Conservation (phyloP, 2,888 invertebrate genomes). For the Gerris lacustris region DNA sequence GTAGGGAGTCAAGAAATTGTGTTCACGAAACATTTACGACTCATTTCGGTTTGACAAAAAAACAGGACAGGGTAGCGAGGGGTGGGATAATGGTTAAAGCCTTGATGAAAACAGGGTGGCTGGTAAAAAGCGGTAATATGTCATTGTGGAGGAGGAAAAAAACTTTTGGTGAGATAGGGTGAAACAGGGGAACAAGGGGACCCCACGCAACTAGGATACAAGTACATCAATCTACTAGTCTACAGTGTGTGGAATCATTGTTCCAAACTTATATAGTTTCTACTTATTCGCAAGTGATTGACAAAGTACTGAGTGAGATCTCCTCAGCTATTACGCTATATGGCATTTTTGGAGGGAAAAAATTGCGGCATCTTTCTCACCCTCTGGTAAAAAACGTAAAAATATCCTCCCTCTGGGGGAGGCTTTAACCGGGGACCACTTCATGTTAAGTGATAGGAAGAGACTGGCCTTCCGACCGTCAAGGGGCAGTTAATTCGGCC, state of each 20-base stretch:
- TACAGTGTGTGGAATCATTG: too few relatives aligned
- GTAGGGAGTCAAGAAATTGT: neutral
- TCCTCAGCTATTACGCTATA: too few relatives aligned
- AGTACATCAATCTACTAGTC: too few relatives aligned
- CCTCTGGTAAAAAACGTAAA: too few relatives aligned
- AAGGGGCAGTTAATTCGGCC: neutral
- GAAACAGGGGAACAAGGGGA: neutral
- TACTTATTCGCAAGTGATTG: too few relatives aligned
- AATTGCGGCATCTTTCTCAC: too few relatives aligned
- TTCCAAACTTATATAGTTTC: too few relatives aligned
- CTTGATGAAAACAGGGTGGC: slow-evolving; percentile 3
- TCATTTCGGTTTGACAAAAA: slow-evolving; percentile 1
- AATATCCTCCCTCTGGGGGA: neutral
- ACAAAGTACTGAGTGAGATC: too few relatives aligned
- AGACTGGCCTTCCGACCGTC: neutral
- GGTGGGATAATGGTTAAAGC: neutral
- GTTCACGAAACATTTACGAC: slow-evolving; percentile 5
- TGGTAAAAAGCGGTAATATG: neutral
- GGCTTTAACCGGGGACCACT: neutral
- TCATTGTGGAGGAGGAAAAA: neutral
- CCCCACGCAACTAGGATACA: too few relatives aligned
- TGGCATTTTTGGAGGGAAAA: too few relatives aligned
- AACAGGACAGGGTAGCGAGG: neutral
- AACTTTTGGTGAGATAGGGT: neutral
- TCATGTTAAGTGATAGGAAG: neutral